These are phyloP conservation scores for Chiridota heheva DNA, from an alignment of 35 echinoderm and acorn worm species.

Conservation along the genomic window DNA sequence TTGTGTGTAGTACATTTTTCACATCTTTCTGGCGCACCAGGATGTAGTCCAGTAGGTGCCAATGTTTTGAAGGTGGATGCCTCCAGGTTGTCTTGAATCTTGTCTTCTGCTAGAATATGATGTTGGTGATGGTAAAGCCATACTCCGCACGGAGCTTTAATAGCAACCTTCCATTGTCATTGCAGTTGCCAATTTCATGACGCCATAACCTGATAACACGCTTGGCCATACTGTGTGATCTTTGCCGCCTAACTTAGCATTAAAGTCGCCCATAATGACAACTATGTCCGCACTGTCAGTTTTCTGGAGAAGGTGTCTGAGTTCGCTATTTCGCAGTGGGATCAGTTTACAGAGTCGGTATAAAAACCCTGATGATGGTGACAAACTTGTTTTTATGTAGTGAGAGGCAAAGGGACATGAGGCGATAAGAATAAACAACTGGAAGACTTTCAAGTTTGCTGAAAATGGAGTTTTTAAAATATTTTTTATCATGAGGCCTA, in stretches of 20 bases:
- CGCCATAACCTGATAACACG: slow-evolving; percentile 6
- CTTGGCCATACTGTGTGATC: too few relatives aligned
- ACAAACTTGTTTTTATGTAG: not conserved
- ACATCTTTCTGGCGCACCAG: slow-evolving; percentile 9
- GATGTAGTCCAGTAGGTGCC: slow-evolving; percentile 24
- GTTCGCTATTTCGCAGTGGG: slow-evolving; percentile 1
- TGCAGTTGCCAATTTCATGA: slow-evolving; percentile 21
- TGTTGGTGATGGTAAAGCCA: too few relatives aligned
- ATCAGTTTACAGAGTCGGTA: slow-evolving; percentile 18
- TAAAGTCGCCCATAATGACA: slow-evolving; percentile 13
- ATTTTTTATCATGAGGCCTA: too few relatives aligned
- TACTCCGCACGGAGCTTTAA: slow-evolving; percentile 25
- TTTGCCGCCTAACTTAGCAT: too few relatives aligned
- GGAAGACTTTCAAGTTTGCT: too few relatives aligned
- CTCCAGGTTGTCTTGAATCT: slow-evolving; percentile 10
- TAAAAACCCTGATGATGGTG: slow-evolving; percentile 34
- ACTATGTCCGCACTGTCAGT: slow-evolving; percentile 25
- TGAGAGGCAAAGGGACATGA: not conserved
- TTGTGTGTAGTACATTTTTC: not conserved
- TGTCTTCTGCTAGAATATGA: not conserved
- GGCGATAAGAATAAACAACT: too few relatives aligned
- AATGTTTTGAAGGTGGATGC: slow-evolving; percentile 37
- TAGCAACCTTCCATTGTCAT: slow-evolving; percentile 24
- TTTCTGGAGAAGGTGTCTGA: not conserved
- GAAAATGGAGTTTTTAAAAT: too few relatives aligned